A percentile compares a stretch with the other conserved stretches of the same genome.
Conservation (phyloP, 2,888 invertebrate genomes). For the Tetanocera ferruginea region DNA sequence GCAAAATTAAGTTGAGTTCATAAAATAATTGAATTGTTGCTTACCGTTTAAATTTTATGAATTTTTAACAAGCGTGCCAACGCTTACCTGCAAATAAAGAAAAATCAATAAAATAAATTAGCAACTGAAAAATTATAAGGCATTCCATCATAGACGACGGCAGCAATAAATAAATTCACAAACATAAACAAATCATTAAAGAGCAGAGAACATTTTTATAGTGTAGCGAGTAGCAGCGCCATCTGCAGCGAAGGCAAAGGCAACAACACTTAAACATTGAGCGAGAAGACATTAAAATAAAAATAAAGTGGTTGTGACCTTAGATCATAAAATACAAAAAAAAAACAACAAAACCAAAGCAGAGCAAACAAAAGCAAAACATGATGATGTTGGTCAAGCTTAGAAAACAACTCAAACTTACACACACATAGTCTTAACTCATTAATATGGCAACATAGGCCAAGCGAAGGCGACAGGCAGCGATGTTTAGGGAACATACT, state of each 20-base stretch:
- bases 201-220: conserved; percentile 27
- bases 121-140: conserved; percentile 12
- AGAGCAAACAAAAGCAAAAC: background rate
- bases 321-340: conserved; percentile 38
- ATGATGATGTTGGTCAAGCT: background rate
- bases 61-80: conserved; percentile 32
- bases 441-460: background rate
- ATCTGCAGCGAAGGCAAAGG: conserved; percentile 28
- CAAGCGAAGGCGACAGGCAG: background rate
- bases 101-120: conserved; percentile 30
- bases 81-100: conserved; percentile 36
- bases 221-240: conserved; percentile 36
- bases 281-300: conserved; percentile 25
- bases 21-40: background rate
- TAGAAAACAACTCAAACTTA: background rate
- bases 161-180: conserved; percentile 28
- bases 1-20: too few relatives aligned
- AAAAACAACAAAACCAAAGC: background rate
- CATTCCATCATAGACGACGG: background rate
- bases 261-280: background rate
- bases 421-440: background rate
- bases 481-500: conserved; percentile 8
- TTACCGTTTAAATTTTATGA: conserved; percentile 35
- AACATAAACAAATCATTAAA: conserved; percentile 35
- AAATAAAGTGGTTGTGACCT: conserved; percentile 41